A percentile compares a stretch with the other conserved stretches of the same genome.
Evolutionary conservation across 2,888 invertebrate species (phyloP).

Genomic region (Entomobrya multifasciata): DNA sequence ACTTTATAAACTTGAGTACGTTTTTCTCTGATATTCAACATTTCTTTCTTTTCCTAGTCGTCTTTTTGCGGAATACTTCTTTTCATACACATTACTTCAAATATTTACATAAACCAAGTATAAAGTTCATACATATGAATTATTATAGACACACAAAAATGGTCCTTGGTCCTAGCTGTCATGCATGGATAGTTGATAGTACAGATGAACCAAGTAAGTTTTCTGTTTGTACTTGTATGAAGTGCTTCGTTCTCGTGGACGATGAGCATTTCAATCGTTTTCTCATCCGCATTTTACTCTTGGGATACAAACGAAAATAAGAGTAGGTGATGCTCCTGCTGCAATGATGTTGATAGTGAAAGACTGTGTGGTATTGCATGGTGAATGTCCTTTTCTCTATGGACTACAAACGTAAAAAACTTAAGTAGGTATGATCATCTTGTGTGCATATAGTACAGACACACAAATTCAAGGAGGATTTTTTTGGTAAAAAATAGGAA

Average conservation of each 20-base stretch:
- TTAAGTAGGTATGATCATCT: slow-evolving; percentile 33
- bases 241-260: background rate
- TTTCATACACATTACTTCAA: background rate
- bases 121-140: background rate
- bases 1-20: background rate
- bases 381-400: slow-evolving; percentile 36
- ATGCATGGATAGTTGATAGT: slow-evolving; percentile 23
- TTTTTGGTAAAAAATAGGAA: slow-evolving; percentile 16
- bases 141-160: slow-evolving; percentile 22
- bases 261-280: slow-evolving; percentile 53
- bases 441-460: slow-evolving; percentile 48
- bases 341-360: background rate
- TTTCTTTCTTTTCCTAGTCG: slow-evolving; percentile 34
- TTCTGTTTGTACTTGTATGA: background rate
- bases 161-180: background rate
- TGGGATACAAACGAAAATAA: slow-evolving; percentile 31
- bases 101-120: slow-evolving; percentile 34
- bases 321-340: slow-evolving; percentile 14
- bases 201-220: slow-evolving; percentile 15
- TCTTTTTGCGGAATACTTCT: slow-evolving; percentile 35
- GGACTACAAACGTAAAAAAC: slow-evolving; percentile 16
- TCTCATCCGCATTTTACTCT: slow-evolving; percentile 55
- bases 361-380: background rate
- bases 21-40: background rate
- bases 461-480: background rate